Conservation (phyloP, 2,888 invertebrate genomes). For the Psylliodes chrysocephalus region DNA sequence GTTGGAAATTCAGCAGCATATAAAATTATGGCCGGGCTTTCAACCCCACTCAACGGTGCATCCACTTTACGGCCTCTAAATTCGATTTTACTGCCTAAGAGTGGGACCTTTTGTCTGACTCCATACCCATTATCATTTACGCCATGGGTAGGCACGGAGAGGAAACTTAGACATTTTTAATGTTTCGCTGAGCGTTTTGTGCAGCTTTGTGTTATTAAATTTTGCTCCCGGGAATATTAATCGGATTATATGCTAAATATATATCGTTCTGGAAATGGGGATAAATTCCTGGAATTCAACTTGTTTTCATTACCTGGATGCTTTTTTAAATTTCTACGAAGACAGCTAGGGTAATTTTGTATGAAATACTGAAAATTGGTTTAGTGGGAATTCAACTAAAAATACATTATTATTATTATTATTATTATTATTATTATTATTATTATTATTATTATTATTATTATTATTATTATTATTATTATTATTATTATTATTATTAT, state of each 20-base stretch:
- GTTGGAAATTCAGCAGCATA: conserved; percentile 6
- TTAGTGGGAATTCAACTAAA: too few species aligned
- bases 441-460: too few species aligned
- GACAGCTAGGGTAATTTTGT: too few species aligned
- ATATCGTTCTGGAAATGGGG: not conserved
- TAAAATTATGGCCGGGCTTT: conserved; percentile 8
- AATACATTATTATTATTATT: too few species aligned
- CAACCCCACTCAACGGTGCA: conserved; percentile 11
- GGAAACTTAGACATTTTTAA: not conserved
- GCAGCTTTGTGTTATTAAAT: not conserved
- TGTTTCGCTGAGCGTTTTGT: conserved; percentile 1
- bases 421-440: too few species aligned
- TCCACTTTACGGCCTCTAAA: conserved; percentile 12
- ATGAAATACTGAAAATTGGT: too few species aligned
- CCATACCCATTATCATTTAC: not conserved
- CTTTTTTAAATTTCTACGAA: too few species aligned
- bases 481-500: too few species aligned
- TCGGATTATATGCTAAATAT: conserved; percentile 1
- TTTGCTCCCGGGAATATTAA: not conserved
- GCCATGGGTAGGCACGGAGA: too few species aligned
- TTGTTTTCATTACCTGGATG: too few species aligned
- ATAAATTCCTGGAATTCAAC: too few species aligned
- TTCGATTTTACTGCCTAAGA: conserved; percentile 7
- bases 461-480: too few species aligned
- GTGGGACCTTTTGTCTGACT: conserved; percentile 8